Evolutionary conservation across 2,888 invertebrate genomes (phyloP).

Genomic region (Orchesellides sinensis): DNA sequence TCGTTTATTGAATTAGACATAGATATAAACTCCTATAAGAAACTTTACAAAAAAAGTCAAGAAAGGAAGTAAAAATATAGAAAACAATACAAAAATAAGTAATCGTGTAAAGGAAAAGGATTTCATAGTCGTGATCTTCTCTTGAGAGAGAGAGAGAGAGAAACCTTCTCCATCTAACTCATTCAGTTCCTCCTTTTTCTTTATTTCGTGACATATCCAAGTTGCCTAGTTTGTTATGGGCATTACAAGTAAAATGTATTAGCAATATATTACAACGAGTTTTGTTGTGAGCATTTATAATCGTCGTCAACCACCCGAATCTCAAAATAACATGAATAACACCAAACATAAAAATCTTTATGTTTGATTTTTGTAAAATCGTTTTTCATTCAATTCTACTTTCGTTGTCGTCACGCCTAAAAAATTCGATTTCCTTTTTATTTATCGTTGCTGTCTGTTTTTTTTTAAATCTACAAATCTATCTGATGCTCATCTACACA

Average conservation of each 20-base stretch:
- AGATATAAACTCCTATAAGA: no score
- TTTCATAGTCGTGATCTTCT: constrained; percentile 34
- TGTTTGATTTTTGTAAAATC: neutral
- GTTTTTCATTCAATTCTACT: constrained; percentile 9
- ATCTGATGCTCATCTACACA: neutral
- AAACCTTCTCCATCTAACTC: constrained; percentile 19
- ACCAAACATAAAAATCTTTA: no score
- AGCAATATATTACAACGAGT: neutral
- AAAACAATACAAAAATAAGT: neutral
- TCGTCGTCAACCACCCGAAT: constrained; percentile 10
- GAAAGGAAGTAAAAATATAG: neutral
- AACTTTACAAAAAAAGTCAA: neutral
- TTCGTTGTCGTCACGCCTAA: constrained; percentile 43
- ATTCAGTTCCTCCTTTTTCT: constrained; percentile 15
- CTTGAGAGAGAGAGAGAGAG: no score
- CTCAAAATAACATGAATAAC: neutral
- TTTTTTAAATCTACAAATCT: neutral
- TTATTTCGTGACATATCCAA: constrained; percentile 49
- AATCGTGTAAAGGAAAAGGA: neutral
- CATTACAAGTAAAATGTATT: neutral
- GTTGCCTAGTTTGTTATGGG: neutral
- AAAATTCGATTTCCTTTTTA: constrained; percentile 14
- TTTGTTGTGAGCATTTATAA: neutral
- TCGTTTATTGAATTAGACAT: no score
- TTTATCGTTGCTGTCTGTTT: neutral